Conservation (phyloP, 2,888 invertebrate species). For the Orthosia gracilis region DNA sequence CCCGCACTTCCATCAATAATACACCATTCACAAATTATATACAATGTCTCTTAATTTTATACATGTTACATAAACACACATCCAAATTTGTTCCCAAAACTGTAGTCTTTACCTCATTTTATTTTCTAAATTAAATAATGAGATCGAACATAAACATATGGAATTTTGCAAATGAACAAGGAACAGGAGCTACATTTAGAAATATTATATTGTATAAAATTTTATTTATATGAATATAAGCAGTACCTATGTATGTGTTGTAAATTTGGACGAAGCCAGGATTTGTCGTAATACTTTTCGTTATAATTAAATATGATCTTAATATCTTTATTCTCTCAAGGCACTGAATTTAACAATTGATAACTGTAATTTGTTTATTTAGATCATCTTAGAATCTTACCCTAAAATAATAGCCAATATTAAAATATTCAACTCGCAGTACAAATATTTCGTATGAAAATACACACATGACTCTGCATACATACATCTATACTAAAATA, state of each 20-base stretch:
- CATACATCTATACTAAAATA: constrained; percentile 89
- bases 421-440: constrained; percentile 87
- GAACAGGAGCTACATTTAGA: constrained; percentile 71
- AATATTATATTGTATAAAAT: constrained; percentile 69
- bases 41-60: constrained; percentile 87
- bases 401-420: constrained; percentile 90
- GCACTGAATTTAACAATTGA: constrained; percentile 89
- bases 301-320: constrained; percentile 81
- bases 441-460: constrained; percentile 90
- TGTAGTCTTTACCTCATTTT: constrained; percentile 91
- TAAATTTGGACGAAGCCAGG: constrained; percentile 79
- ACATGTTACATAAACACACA: constrained; percentile 90
- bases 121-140: constrained; percentile 91
- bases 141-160: constrained; percentile 90
- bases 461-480: constrained; percentile 89
- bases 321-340: constrained; percentile 85
- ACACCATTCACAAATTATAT: constrained; percentile 90
- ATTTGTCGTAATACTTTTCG: constrained; percentile 76
- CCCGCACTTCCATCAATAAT: constrained; percentile 81
- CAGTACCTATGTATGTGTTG: constrained; percentile 71
- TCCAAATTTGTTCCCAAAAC: constrained; percentile 91
- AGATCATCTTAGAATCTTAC: constrained; percentile 85
- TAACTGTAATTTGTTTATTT: constrained; percentile 84
- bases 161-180: constrained; percentile 83
- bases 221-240: constrained; percentile 70